phyloP scores from a whole-genome alignment of 2,797 vertebrate species.

The Rhynchonycteris naso region DNA sequence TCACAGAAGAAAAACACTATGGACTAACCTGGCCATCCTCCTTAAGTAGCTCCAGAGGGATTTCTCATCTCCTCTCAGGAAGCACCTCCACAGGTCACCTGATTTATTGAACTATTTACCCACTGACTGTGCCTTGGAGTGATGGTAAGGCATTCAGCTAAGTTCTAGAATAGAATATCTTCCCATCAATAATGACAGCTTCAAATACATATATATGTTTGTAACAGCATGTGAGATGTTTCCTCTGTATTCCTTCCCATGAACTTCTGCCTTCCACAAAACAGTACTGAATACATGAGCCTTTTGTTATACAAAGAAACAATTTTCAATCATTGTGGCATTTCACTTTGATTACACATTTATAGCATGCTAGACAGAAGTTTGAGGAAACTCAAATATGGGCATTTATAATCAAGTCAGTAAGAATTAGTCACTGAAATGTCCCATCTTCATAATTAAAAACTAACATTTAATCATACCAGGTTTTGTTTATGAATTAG shows the following conservation, averaged over 20 bases:
- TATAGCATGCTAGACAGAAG: conserved; percentile 7
- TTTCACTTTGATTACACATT: conserved; percentile 20
- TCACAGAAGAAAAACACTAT: not conserved
- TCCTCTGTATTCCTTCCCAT: not conserved
- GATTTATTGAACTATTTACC: not conserved
- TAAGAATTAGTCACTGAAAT: conserved; percentile 54
- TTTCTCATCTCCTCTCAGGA: not conserved
- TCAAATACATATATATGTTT: too few species aligned
- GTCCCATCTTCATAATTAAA: conserved; percentile 24
- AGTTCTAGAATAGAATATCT: not conserved
- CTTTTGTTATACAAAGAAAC: conserved; percentile 3
- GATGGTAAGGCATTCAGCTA: not conserved
- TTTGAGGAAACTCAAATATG: not conserved
- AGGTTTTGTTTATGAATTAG: conserved; percentile 41
- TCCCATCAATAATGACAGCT: not conserved
- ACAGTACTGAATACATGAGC: not conserved
- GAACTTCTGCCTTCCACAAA: not conserved
- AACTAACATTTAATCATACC: conserved; percentile 7
- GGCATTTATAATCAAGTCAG: conserved; percentile 6
- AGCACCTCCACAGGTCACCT: not conserved
- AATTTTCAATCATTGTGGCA: not conserved
- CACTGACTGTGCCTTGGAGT: not conserved
- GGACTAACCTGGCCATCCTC: not conserved
- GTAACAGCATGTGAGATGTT: not conserved
- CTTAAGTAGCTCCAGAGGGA: not conserved